Evolutionary conservation across 2,888 invertebrate species (phyloP).

Genomic region (Conus canariensis): DNA sequence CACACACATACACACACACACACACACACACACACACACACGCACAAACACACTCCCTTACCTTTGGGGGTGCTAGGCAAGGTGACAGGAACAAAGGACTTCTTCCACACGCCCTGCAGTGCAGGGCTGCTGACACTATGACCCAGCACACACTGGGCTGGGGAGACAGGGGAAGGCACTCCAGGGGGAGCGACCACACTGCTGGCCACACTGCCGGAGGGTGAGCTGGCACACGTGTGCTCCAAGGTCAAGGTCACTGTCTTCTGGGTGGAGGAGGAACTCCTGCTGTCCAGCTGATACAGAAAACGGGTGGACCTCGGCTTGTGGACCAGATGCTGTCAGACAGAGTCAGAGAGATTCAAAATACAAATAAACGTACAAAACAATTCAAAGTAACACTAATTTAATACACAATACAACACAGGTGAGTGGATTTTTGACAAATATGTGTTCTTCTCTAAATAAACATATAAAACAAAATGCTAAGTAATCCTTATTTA

Average conservation of each 20-base stretch:
- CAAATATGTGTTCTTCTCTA: too few relatives aligned
- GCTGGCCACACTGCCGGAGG: slow-evolving; percentile 62
- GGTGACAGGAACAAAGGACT: slow-evolving; percentile 49
- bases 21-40: neutral
- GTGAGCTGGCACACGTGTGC: slow-evolving; percentile 49
- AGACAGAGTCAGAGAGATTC: too few relatives aligned
- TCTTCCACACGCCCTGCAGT: slow-evolving; percentile 66
- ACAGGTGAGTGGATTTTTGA: too few relatives aligned
- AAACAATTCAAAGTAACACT: too few relatives aligned
- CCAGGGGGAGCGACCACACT: neutral
- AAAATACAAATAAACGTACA: too few relatives aligned
- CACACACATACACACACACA: too few relatives aligned
- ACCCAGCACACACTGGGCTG: neutral
- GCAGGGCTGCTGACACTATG: slow-evolving; percentile 54
- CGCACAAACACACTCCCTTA: neutral
- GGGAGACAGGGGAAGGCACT: neutral
- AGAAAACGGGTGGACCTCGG: slow-evolving; percentile 66
- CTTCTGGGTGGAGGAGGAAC: slow-evolving; percentile 65
- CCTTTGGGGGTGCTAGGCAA: slow-evolving; percentile 37
- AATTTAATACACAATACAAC: too few relatives aligned
- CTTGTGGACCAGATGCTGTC: slow-evolving; percentile 67
- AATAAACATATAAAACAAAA: too few relatives aligned
- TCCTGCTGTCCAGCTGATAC: slow-evolving; percentile 64
- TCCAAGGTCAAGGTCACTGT: slow-evolving; percentile 68
- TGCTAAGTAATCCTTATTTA: too few relatives aligned